Evolutionary conservation across 1,140 invertebrate genomes (phyloP).

Genomic region (Diorhabda sublineata): DNA sequence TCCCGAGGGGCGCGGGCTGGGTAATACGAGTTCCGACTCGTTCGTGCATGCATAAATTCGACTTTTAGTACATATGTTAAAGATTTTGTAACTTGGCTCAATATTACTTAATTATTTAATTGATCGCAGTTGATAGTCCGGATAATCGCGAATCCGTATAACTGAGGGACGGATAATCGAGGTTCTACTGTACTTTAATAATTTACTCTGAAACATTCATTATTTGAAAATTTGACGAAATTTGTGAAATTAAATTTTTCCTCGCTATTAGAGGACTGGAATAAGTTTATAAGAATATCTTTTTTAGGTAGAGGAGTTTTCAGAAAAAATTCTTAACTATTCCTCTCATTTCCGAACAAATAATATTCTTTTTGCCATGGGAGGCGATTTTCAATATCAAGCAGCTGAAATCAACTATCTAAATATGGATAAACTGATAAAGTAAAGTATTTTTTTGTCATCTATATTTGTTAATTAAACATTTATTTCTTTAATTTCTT

Average conservation of each 20-base stretch:
- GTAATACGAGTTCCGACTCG: too few species aligned
- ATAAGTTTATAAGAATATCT: neutral
- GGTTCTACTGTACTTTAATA: neutral
- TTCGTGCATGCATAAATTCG: too few species aligned
- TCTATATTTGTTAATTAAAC: too few species aligned
- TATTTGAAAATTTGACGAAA: neutral
- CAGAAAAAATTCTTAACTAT: constrained; percentile 25
- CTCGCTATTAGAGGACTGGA: neutral
- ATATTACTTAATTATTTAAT: too few species aligned
- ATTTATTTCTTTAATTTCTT: too few species aligned
- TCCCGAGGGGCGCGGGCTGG: too few species aligned
- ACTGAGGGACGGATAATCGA: too few species aligned
- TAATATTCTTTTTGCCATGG: constrained; percentile 38
- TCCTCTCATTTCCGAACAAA: constrained; percentile 30
- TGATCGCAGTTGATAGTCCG: too few species aligned
- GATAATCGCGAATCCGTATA: too few species aligned
- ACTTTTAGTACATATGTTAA: too few species aligned
- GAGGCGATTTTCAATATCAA: constrained; percentile 48
- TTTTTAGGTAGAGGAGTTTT: constrained; percentile 32
- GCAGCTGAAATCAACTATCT: constrained; percentile 60
- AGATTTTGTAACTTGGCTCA: too few species aligned
- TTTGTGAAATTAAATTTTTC: neutral
- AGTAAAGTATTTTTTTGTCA: constrained; percentile 55
- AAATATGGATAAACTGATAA: constrained; percentile 71
- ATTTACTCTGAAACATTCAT: too few species aligned